Evolutionary conservation across 2,888 invertebrate species (phyloP).

Genomic region (Oasisia sp.): DNA sequence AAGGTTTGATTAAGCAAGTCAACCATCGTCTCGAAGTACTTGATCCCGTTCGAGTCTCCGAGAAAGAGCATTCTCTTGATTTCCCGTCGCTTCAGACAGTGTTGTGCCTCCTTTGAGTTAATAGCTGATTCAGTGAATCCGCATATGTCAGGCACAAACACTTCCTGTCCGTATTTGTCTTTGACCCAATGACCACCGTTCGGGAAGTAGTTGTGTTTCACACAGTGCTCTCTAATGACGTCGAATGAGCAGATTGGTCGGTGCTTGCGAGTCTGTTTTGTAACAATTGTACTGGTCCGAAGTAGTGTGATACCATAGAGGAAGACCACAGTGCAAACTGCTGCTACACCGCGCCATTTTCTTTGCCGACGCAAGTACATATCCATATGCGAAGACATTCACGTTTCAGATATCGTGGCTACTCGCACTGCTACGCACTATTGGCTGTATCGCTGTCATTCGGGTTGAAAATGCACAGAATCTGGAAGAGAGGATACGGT

Average conservation of each 20-base stretch:
- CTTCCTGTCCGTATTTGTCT: too few species aligned
- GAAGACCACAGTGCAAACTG: not conserved
- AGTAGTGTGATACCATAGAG: not conserved
- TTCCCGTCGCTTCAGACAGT: not conserved
- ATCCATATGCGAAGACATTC: not conserved
- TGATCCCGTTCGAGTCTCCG: not conserved
- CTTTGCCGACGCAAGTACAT: not conserved
- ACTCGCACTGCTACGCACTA: not conserved
- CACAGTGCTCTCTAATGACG: too few species aligned
- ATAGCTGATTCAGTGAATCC: not conserved
- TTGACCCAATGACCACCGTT: too few species aligned
- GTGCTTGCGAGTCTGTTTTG: too few species aligned
- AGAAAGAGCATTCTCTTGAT: not conserved
- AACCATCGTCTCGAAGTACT: not conserved
- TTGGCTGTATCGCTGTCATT: not conserved
- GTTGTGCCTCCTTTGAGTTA: not conserved
- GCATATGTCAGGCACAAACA: not conserved
- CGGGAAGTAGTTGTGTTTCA: too few species aligned
- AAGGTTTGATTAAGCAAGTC: not conserved
- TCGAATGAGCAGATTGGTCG: too few species aligned
- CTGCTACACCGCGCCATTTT: not conserved
- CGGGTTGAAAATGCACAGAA: not conserved
- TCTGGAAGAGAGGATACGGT: not conserved
- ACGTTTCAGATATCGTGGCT: too few species aligned
- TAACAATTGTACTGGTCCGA: too few species aligned